Conservation (phyloP, 1,140 invertebrate species). For the Drosophila arawakana region DNA sequence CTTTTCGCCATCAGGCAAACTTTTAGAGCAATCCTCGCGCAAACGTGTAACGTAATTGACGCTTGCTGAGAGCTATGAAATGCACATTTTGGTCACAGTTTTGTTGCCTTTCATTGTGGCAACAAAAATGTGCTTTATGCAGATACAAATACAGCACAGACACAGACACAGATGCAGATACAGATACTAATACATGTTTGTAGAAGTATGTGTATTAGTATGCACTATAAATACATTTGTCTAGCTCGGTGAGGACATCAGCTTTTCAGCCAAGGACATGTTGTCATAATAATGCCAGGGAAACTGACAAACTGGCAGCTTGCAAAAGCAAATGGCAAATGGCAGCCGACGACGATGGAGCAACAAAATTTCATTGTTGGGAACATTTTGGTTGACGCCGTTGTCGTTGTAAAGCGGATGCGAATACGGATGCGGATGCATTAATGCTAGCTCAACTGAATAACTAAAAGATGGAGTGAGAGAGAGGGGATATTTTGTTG, state of each 20-base stretch:
- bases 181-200: not conserved
- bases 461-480: not conserved
- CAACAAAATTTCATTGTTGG: slow-evolving; percentile 60
- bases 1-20: not conserved
- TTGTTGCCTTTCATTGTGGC: not conserved
- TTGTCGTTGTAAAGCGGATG: slow-evolving; percentile 28
- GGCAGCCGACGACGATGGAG: slow-evolving; percentile 8
- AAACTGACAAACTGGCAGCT: slow-evolving; percentile 18
- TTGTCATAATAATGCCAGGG: slow-evolving; percentile 54
- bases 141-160: slow-evolving; percentile 4
- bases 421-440: slow-evolving; percentile 43
- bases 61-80: slow-evolving; percentile 6
- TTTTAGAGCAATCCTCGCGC: not conserved
- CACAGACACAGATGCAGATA: slow-evolving; percentile 1
- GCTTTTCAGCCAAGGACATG: slow-evolving; percentile 39
- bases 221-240: slow-evolving; percentile 11
- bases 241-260: not conserved
- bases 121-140: slow-evolving; percentile 2
- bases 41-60: not conserved
- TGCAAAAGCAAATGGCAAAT: slow-evolving; percentile 30
- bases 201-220: not conserved
- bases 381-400: slow-evolving; percentile 32
- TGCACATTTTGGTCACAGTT: slow-evolving; percentile 5
- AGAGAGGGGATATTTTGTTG: not conserved
- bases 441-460: slow-evolving; percentile 34